Conservation (phyloP, 2,888 invertebrate species). For the Xestia xanthographa region DNA sequence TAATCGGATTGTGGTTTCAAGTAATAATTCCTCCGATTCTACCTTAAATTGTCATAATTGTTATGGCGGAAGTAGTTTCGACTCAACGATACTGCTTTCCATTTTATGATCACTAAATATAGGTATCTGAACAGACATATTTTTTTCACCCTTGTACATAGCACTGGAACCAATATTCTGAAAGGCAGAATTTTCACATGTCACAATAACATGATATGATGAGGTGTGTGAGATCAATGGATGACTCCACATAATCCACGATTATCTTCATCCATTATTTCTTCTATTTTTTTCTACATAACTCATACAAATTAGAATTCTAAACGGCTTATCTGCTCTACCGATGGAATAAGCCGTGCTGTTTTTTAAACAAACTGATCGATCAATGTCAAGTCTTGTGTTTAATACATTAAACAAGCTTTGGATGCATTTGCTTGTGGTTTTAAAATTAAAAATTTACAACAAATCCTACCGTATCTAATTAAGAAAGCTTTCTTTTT, state of each 20-base stretch:
- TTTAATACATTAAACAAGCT: constrained; percentile 30
- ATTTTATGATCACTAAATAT: not conserved
- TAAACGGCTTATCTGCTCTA: constrained; percentile 7
- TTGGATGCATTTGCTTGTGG: not conserved
- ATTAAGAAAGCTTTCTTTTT: not conserved
- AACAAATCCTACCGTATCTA: not conserved
- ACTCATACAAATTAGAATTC: constrained; percentile 17
- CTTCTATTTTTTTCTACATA: not conserved
- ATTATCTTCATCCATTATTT: too few species aligned
- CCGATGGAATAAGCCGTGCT: constrained; percentile 27
- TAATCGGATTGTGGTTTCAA: not conserved
- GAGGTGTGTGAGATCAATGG: not conserved
- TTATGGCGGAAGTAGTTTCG: too few species aligned
- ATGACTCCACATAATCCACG: not conserved
- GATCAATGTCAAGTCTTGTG: constrained; percentile 49
- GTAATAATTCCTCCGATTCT: too few species aligned
- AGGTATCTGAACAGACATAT: too few species aligned
- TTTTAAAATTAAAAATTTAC: constrained; percentile 22
- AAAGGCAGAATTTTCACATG: not conserved
- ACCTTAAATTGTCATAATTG: too few species aligned
- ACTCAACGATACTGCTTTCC: too few species aligned
- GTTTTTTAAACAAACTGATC: constrained; percentile 48
- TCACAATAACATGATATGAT: not conserved
- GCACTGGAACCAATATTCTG: not conserved
- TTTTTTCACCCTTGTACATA: too few species aligned